Percentiles rank a stretch among this genome's conserved stretches.
Conservation (phyloP, 2,797 vertebrate genomes). For the Megalops cyprinoides region DNA sequence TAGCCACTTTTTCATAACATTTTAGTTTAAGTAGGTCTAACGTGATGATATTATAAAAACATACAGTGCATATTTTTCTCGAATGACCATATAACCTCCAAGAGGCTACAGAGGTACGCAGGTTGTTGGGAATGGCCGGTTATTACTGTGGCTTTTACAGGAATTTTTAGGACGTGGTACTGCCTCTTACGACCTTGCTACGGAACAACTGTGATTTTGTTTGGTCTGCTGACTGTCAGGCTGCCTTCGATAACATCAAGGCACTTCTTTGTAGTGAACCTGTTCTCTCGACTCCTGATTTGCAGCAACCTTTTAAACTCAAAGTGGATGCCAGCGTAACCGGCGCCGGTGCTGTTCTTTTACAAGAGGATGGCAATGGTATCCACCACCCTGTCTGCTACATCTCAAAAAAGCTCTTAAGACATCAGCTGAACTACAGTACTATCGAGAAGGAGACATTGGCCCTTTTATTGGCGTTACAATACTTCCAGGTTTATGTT, state of each 20-base stretch:
- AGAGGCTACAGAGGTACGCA: too few relatives aligned
- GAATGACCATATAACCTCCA: too few relatives aligned
- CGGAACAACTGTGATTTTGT: neutral
- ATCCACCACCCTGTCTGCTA: neutral
- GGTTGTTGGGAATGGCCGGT: neutral
- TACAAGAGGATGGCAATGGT: neutral
- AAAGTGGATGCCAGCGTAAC: neutral
- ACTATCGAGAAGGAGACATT: neutral
- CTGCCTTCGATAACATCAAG: neutral
- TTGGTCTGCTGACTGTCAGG: neutral
- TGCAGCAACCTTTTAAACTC: neutral
- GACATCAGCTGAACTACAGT: neutral
- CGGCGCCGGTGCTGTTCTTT: neutral
- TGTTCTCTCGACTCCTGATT: neutral
- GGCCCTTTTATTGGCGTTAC: neutral
- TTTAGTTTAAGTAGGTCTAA: too few relatives aligned
- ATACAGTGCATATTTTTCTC: too few relatives aligned
- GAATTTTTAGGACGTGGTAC: neutral
- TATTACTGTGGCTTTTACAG: neutral
- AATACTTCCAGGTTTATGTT: slow-evolving; percentile 13
- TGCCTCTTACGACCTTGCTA: neutral
- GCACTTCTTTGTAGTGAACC: neutral
- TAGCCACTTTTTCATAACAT: too few relatives aligned
- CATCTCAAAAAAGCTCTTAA: neutral
- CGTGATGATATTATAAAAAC: too few relatives aligned